These are phyloP conservation scores for Megastigmus dorsalis DNA, from an alignment of 2,888 invertebrate species.

Conservation along the genomic window DNA sequence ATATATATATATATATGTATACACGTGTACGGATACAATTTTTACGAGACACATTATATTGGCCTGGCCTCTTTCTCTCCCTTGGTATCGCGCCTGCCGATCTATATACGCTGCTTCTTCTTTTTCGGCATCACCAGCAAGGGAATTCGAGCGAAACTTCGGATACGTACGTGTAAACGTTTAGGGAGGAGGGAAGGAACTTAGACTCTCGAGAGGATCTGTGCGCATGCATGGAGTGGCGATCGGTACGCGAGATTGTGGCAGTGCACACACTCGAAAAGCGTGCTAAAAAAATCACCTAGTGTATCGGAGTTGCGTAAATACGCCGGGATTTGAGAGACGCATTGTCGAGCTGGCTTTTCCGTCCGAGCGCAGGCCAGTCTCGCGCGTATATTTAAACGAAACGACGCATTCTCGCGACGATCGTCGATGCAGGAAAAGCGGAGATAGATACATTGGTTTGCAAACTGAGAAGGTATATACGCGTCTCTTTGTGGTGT, in stretches of 20 bases:
- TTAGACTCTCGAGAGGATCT: conserved; percentile 29
- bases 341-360: background rate
- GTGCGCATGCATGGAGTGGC: conserved; percentile 6
- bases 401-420: background rate
- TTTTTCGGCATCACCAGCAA: too few species aligned
- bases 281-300: conserved; percentile 40
- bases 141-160: conserved; percentile 6
- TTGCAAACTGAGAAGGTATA: conserved; percentile 27
- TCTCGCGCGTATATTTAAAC: background rate
- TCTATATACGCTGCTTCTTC: too few species aligned
- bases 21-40: conserved; percentile 26
- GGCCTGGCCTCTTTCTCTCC: conserved; percentile 8
- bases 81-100: conserved; percentile 38
- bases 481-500: too few species aligned
- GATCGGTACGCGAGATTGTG: conserved; percentile 41
- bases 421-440: background rate
- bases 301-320: conserved; percentile 39
- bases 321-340: conserved; percentile 11
- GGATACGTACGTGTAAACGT: conserved; percentile 33
- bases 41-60: conserved; percentile 43
- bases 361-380: background rate
- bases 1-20: background rate
- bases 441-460: background rate
- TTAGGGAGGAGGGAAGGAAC: too few species aligned
- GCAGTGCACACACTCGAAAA: background rate